phyloP scores from a whole-genome alignment of 2,113 vertebrate genomes.

The Marmota monax region DNA sequence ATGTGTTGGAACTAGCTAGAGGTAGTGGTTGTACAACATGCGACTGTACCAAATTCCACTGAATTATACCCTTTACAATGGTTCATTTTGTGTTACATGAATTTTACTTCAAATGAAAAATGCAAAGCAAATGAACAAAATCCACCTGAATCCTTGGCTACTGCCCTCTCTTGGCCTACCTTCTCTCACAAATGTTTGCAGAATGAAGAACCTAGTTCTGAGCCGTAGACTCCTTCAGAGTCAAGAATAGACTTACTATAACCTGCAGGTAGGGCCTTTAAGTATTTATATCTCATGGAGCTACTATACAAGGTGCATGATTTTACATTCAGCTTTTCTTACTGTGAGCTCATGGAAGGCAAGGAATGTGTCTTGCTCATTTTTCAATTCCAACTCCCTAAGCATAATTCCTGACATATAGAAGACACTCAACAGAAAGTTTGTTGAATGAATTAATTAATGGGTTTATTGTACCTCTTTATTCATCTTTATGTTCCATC shows the following conservation, averaged over 20 bases:
- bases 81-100: not conserved
- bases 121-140: not conserved
- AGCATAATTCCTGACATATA: not conserved
- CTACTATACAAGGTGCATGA: not conserved
- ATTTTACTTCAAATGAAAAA: conserved; percentile 21
- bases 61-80: not conserved
- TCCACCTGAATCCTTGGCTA: not conserved
- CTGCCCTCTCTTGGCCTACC: not conserved
- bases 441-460: not conserved
- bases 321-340: not conserved
- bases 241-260: not conserved
- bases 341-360: not conserved
- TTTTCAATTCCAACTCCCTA: not conserved
- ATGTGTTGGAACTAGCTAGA: not conserved
- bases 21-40: not conserved
- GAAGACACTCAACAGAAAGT: not conserved
- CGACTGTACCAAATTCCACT: not conserved
- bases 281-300: not conserved
- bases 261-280: not conserved
- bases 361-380: not conserved
- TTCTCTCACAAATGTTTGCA: conserved; percentile 8
- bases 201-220: not conserved
- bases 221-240: not conserved
- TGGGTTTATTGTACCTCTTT: not conserved
- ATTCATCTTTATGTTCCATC: not conserved